These are phyloP conservation scores for Yasuhikotakia modesta DNA, from an alignment of 2,797 vertebrate genomes.

Conservation along the genomic window DNA sequence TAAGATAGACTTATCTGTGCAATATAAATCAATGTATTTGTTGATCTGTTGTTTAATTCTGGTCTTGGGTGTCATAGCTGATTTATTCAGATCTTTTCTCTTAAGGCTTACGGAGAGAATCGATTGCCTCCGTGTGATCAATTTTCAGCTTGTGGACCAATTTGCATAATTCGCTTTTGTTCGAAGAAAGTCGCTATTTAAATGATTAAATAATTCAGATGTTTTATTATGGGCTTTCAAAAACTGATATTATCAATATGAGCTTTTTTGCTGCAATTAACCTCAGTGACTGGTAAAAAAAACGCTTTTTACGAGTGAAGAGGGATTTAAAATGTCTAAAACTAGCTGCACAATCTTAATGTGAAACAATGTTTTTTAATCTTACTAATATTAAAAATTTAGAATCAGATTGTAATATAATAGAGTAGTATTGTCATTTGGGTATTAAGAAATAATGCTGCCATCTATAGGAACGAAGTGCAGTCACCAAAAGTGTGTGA, in stretches of 20 bases:
- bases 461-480: conserved; percentile 37
- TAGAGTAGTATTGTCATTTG: background rate
- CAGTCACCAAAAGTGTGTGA: background rate
- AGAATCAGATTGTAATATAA: background rate
- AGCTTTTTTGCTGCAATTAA: conserved; percentile 9
- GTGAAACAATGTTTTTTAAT: background rate
- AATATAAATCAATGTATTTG: conserved; percentile 49
- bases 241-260: conserved; percentile 6
- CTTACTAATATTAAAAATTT: background rate
- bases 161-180: conserved; percentile 38
- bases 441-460: conserved; percentile 31
- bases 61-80: conserved; percentile 33
- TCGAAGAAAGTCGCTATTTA: conserved; percentile 21
- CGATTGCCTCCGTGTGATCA: conserved; percentile 31
- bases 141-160: conserved; percentile 50
- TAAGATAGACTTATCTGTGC: conserved; percentile 45
- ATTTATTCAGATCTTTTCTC: conserved; percentile 34
- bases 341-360: conserved; percentile 8
- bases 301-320: background rate
- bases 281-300: background rate
- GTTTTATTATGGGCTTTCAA: conserved; percentile 1
- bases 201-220: conserved; percentile 27
- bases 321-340: background rate
- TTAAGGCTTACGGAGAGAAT: conserved; percentile 4
- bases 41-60: conserved; percentile 44